Base-by-base conservation (phyloP, 2,797 vertebrate genomes). In the Ctenochaetus hawaiiensis region DNA sequence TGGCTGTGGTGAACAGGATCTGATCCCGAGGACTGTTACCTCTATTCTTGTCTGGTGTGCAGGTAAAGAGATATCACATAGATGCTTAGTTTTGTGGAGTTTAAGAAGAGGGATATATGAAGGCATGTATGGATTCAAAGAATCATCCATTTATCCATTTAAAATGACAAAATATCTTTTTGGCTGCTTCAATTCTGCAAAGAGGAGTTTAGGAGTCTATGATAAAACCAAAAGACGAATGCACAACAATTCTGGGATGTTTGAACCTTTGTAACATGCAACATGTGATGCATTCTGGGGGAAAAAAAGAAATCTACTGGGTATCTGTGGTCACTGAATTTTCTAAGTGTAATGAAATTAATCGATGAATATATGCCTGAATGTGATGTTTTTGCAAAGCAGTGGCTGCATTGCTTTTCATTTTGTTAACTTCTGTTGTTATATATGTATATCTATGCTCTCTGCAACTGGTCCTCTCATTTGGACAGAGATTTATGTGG, bases 21-120 rank as follows among this genome's bases (percentile, higher is more conserved):
- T 95, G 95, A 96, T 95, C 95, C 94, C 95, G 89, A 93, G 95
- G 95, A 95, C 85, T 96, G 94, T 96, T 95, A 94, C 92, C 90
- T 93, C 83, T 93, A 68, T 92, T 93, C 88, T 95, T 94, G 93
- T 93, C 92, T 93, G 79, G 92, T 93, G 92, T 86, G 73, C 90
- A 96, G 95, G 95, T 96, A 96, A 95, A 86, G 80, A 83, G 87
- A 77, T 64, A 43, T 82, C 51, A 62, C 18, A 62, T 52, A 51
- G 26, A 72, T 72, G 8, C 62, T 60, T 81, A 17, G 6, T 51
- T 81, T 72, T 65, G 43, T 68, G 63, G 68, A 44, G 34, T 81
- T 75, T 12, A 59, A 54, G 30, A 70, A 48, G 56, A 44, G 56
- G 9, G 17, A 58, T 39, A 59, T 12, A 22, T 67, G 67, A 60